Evolutionary conservation across 2,113 vertebrate genomes (phyloP), one percentile per base, ranked within the genome.

Genomic region (Hyla sarda): DNA sequence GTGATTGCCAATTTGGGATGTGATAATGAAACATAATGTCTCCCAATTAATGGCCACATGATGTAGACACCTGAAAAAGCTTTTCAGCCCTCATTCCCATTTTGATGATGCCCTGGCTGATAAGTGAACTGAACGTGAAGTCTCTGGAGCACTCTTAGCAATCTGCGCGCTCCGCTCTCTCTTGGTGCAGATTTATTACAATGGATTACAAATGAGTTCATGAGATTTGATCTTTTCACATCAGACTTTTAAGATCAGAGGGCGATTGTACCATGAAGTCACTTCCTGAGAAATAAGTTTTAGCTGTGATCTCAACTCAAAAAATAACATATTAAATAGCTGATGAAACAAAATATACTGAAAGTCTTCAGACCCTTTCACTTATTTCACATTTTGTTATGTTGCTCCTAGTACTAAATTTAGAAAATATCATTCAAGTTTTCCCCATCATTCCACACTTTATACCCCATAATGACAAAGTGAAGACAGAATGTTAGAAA

Each of bases 141-240:
- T 75, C 71, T 73, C 82, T 41, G 37, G 69, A 73, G 82, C 52
- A 21, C 82, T 47, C 52, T 83, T 60, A 83, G 82, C 82, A 83
- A 74, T 83, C 82, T 83, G 82, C 82, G 73, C 25, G 82, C 54
- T 60, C 69, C 58, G 12, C 11, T 74, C 82, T 60, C 67, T 83
- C 50, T 34, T 25, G 71, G 48, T 30, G 32, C 71, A 56, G 71
- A 83, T 83, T 83, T 74, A 83, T 83, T 74, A 83, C 71, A 74
- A 73, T 41, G 82, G 48, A 83, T 73, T 56, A 72, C 67, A 56
- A 71, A 72, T 83, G 47, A 72, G 34, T 41, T 69, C 67, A 56
- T 28, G 60, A 71, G 60, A 50, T 21, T 19, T 82, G 60, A 65
- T 80, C 77, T 80, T 45, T 80, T 80, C 77, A 45, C 50, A 47